Evolutionary conservation across 2,888 invertebrate species (phyloP), one percentile per base, ranked within the genome.

Genomic region (Macaria liturata): DNA sequence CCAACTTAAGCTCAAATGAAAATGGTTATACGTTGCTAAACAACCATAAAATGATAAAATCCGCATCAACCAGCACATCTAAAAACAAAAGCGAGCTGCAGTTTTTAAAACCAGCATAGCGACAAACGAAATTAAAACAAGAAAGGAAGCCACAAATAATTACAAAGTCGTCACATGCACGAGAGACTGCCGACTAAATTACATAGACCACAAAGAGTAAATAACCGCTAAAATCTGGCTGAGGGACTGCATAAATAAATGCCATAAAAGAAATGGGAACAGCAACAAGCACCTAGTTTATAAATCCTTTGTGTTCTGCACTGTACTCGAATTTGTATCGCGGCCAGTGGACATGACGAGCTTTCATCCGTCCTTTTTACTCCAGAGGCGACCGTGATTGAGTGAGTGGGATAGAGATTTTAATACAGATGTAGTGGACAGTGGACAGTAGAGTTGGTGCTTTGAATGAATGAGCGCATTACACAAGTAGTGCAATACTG

Each of bases 311-410:
- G 68, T 73, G 54, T 57, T 68, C 53, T 52, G 63, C 61, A 67
- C 52, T 52, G 64, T 61, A 54, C 64, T 66, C 67, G 61, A 74
- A 76, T 77, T 77, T 76, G 72, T 74, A 78, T 74, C 67, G 61
- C 64, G 57, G 66, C 57, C 57, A 64, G 50, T 57, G 54, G 54
- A 60, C 52, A 46, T 49, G 59, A 54, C 52, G 46, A 52, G 52
- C 46, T 60, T 52, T 48, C 39, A 8, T 64, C 59, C 59, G 59
- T 64, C 66, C 60, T 63, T 66, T 64, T 62, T 61, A 46, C 57
- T 64, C 55, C 49, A 45, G 20, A 31, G 43, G 49, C 51, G 58
- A 49, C 31, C 53, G 44, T 48, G 44, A 55, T 53, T 49, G 61
- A 61, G 53, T 43, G 54, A 68, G 61, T 49, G 58, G 46, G 59